Evolutionary conservation across 1,140 invertebrate species (phyloP).

Genomic region (Teleopsis dalmanni): DNA sequence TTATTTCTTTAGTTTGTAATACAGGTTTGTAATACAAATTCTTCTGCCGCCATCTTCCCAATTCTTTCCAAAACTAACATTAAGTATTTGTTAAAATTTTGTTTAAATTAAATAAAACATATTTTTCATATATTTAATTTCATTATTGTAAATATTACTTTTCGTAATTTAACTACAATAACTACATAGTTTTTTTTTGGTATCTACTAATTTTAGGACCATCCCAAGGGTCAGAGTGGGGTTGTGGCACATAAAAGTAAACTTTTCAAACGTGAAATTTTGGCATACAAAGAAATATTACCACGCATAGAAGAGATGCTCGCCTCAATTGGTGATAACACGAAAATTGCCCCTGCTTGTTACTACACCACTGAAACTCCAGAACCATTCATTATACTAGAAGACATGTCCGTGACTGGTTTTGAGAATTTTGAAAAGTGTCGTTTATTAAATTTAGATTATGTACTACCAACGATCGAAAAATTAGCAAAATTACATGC

Average conservation of each 20-base stretch:
- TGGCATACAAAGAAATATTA: slow-evolving; percentile 37
- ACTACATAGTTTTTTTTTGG: neutral
- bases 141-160: no score
- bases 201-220: slow-evolving; percentile 17
- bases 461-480: slow-evolving; percentile 40
- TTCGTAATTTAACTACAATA: neutral
- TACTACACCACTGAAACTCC: slow-evolving; percentile 41
- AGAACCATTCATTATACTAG: slow-evolving; percentile 35
- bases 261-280: slow-evolving; percentile 38
- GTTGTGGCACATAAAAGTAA: slow-evolving; percentile 36
- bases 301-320: slow-evolving; percentile 30
- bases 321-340: slow-evolving; percentile 32
- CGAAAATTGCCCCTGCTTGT: slow-evolving; percentile 35
- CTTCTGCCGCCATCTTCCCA: no score
- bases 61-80: no score
- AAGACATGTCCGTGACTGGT: slow-evolving; percentile 29
- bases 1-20: no score
- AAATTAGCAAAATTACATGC: slow-evolving; percentile 53
- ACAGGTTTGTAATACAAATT: no score
- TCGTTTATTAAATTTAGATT: slow-evolving; percentile 38
- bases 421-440: slow-evolving; percentile 36
- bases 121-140: no score
- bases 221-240: slow-evolving; percentile 37
- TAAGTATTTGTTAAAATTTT: neutral
- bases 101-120: neutral